phyloP scores from a whole-genome alignment of 2,113 vertebrate genomes.

The Microtus richardsoni region DNA sequence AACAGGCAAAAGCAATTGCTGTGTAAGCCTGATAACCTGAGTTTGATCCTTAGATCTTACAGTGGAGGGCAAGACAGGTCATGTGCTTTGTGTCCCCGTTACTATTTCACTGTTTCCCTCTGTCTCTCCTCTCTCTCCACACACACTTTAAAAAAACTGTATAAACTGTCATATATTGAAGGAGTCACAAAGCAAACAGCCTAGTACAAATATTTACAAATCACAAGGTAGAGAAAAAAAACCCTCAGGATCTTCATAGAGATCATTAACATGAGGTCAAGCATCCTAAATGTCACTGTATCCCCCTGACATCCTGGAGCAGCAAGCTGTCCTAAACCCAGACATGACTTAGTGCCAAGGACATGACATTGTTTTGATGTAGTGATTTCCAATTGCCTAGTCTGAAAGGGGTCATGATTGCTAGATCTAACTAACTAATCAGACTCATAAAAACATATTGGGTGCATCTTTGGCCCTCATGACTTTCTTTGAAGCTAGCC shows the following conservation, averaged over 20 bases:
- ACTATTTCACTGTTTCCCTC: background rate
- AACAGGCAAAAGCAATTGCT: background rate
- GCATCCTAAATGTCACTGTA: background rate
- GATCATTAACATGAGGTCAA: constrained; percentile 18
- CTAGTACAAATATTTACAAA: constrained; percentile 52
- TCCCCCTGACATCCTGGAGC: background rate
- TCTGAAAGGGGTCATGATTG: constrained; percentile 20
- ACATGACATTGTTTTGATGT: constrained; percentile 12
- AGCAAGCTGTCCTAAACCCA: background rate
- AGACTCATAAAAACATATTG: constrained; percentile 49
- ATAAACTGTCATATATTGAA: constrained; percentile 36
- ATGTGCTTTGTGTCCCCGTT: background rate
- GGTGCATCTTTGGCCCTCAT: background rate
- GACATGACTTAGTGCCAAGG: background rate
- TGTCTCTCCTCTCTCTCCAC: background rate
- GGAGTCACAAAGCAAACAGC: background rate
- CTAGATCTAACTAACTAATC: background rate
- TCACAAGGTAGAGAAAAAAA: constrained; percentile 5
- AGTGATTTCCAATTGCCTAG: constrained; percentile 29
- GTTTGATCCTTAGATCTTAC: background rate
- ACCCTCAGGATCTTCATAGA: background rate
- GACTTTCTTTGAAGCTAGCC: background rate
- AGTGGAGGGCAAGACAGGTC: background rate
- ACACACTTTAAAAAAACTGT: background rate
- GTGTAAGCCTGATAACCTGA: background rate